Percentiles rank a stretch among this genome's conserved stretches.
phyloP scores from a whole-genome alignment of 2,888 invertebrate genomes.

The Aleiodes leptofemur region DNA sequence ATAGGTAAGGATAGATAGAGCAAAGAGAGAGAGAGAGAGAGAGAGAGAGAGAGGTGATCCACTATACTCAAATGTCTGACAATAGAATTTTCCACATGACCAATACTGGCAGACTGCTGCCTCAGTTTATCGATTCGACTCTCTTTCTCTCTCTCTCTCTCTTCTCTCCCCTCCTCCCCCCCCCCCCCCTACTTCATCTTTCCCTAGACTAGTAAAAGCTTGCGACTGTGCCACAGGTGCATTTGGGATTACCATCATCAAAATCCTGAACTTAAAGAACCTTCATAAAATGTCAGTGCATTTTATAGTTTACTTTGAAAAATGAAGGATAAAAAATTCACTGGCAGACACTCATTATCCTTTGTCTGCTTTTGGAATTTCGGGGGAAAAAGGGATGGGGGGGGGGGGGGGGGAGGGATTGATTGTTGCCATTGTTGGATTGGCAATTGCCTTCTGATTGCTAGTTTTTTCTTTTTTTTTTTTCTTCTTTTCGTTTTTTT shows the following conservation, averaged over 20 bases:
- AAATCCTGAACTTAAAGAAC: constrained; percentile 22
- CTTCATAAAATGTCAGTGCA: constrained; percentile 27
- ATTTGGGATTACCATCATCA: constrained; percentile 31
- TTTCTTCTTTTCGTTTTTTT: too few relatives aligned
- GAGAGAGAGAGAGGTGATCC: constrained; percentile 1
- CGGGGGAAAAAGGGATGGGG: too few relatives aligned
- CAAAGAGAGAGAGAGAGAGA: background rate
- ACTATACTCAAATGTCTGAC: constrained; percentile 32
- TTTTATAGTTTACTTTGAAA: constrained; percentile 8
- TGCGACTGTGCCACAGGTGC: constrained; percentile 40
- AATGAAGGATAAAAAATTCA: background rate
- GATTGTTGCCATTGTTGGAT: too few relatives aligned
- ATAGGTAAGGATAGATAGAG: background rate
- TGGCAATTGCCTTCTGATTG: too few relatives aligned
- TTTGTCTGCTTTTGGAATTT: too few relatives aligned
- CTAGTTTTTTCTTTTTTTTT: too few relatives aligned
- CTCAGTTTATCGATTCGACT: constrained; percentile 34
- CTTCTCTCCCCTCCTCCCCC: background rate
- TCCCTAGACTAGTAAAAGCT: constrained; percentile 6
- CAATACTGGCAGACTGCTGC: constrained; percentile 27
- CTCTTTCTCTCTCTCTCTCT: background rate
- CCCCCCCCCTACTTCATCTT: background rate
- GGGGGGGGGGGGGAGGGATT: too few relatives aligned
- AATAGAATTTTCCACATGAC: constrained; percentile 42
- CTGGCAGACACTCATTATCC: background rate